phyloP scores from a whole-genome alignment of 2,113 vertebrate species.

The Mormoops blainvillei region DNA sequence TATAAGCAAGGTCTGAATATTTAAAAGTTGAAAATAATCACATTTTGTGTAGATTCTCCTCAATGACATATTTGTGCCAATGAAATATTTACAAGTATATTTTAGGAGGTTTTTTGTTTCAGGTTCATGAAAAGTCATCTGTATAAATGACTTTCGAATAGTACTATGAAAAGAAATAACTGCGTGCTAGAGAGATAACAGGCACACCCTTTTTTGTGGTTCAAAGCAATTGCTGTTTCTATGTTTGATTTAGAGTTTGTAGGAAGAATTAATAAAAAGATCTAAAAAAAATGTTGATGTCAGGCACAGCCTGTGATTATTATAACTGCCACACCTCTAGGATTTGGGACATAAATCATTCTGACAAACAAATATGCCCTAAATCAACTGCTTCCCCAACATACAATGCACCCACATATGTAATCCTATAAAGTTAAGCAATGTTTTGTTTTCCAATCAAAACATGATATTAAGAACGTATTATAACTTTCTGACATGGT shows the following conservation, averaged over 20 bases:
- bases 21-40: not conserved
- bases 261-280: slow-evolving; percentile 25
- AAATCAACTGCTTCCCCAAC: not conserved
- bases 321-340: not conserved
- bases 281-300: slow-evolving; percentile 1
- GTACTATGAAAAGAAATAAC: not conserved
- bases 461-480: slow-evolving; percentile 11
- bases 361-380: slow-evolving; percentile 9
- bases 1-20: not conserved
- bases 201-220: not conserved
- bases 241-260: slow-evolving; percentile 30
- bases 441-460: slow-evolving; percentile 1
- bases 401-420: not conserved
- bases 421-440: not conserved
- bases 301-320: not conserved
- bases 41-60: not conserved
- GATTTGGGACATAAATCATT: not conserved
- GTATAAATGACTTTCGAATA: not conserved
- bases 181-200: not conserved
- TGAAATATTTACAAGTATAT: not conserved
- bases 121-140: not conserved
- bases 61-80: not conserved
- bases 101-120: not conserved
- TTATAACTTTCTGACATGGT: not conserved
- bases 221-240: slow-evolving; percentile 57